A percentile compares a stretch with the other conserved stretches of the same genome.
These are phyloP conservation scores for rat (Rattus norvegicus) DNA, from an alignment of 2,113 vertebrate genomes.

Conservation along the genomic window GRCr8 NC_086037.1:44473001-44473500, in stretches of 20 bases:
- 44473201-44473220: not conserved
- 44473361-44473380: not conserved
- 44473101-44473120: not conserved
- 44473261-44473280: not conserved
- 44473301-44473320: not conserved
- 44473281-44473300: not conserved
- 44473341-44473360: not conserved
- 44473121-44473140: not conserved
- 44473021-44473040: not conserved
- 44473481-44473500: not conserved
- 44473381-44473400: not conserved
- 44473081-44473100: not conserved
- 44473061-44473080: not conserved
- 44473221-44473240: too few relatives aligned
- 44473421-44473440: slow-evolving; percentile 17
- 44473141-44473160: too few relatives aligned
- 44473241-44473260: not conserved
- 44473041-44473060: slow-evolving; percentile 5
- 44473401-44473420: not conserved
- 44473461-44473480: slow-evolving; percentile 48
- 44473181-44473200: not conserved
- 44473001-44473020: not conserved
- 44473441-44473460: slow-evolving; percentile 21
- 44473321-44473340: not conserved
- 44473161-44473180: not conserved